phyloP scores from a whole-genome alignment of 2,888 invertebrate species.

The Molorchus minor region DNA sequence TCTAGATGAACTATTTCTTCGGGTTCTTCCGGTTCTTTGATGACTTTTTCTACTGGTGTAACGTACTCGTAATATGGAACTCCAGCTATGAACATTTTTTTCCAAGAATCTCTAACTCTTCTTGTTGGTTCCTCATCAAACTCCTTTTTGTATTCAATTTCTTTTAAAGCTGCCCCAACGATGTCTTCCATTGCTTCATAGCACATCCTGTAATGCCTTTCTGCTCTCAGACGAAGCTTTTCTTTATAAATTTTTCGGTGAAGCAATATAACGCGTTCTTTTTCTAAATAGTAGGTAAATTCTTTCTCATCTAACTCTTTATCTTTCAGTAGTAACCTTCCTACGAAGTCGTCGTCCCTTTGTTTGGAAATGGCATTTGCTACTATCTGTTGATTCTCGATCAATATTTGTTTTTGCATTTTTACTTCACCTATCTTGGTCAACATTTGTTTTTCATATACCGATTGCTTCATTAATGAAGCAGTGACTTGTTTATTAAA shows the following conservation, averaged over 20 bases:
- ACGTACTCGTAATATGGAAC: slow-evolving; percentile 67
- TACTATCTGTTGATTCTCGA: slow-evolving; percentile 65
- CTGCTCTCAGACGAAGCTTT: slow-evolving; percentile 64
- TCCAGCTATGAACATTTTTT: slow-evolving; percentile 65
- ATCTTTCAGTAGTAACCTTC: slow-evolving; percentile 44
- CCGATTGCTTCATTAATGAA: slow-evolving; percentile 69
- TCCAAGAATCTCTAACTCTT: slow-evolving; percentile 67
- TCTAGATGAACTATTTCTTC: slow-evolving; percentile 65
- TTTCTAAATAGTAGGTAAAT: slow-evolving; percentile 60
- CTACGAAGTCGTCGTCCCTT: slow-evolving; percentile 63
- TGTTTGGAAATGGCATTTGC: slow-evolving; percentile 65
- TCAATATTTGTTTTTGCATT: slow-evolving; percentile 67
- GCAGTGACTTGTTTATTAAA: slow-evolving; percentile 66
- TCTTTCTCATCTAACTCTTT: slow-evolving; percentile 47
- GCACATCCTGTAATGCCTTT: slow-evolving; percentile 65
- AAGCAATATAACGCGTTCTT: slow-evolving; percentile 64
- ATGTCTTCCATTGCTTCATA: slow-evolving; percentile 66
- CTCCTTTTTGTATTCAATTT: slow-evolving; percentile 64
- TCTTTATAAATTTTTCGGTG: slow-evolving; percentile 65
- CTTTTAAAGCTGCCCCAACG: slow-evolving; percentile 66
- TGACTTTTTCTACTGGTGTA: slow-evolving; percentile 60
- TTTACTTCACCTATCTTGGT: slow-evolving; percentile 71
- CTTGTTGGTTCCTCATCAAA: slow-evolving; percentile 62
- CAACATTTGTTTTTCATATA: slow-evolving; percentile 73
- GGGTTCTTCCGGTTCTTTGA: slow-evolving; percentile 58